These are phyloP conservation scores for Helarctos malayanus DNA, from an alignment of 2,797 vertebrate species.

Conservation along the genomic window DNA sequence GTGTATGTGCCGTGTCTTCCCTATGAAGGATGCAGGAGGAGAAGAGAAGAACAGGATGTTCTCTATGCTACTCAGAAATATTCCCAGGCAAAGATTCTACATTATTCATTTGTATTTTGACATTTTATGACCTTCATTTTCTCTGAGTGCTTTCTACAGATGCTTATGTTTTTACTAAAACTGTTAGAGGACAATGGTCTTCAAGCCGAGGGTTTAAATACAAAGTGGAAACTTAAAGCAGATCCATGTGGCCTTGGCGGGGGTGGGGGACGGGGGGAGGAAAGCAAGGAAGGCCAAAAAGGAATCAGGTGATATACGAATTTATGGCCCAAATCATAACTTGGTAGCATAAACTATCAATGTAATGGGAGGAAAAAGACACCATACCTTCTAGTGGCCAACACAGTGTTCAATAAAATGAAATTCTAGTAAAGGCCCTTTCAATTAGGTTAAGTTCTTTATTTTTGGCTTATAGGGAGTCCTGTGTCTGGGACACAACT, in stretches of 20 bases:
- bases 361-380: neutral
- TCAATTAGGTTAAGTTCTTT: neutral
- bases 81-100: neutral
- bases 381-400: neutral
- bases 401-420: neutral
- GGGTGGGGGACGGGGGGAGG: neutral
- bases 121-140: constrained; percentile 31
- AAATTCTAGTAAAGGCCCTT: neutral
- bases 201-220: neutral
- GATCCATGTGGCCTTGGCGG: neutral
- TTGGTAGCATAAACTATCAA: neutral
- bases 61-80: neutral
- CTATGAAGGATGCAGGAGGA: neutral
- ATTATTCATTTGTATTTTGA: neutral
- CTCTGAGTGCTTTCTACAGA: constrained; percentile 12
- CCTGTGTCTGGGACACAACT: neutral
- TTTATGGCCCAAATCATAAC: neutral
- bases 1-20: neutral
- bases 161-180: neutral
- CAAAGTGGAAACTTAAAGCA: constrained; percentile 32
- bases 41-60: neutral
- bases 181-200: neutral
- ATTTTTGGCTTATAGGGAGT: neutral
- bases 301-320: neutral
- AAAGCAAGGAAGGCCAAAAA: neutral